Evolutionary conservation across 2,888 invertebrate species (phyloP).

Genomic region (Acleris laterana): DNA sequence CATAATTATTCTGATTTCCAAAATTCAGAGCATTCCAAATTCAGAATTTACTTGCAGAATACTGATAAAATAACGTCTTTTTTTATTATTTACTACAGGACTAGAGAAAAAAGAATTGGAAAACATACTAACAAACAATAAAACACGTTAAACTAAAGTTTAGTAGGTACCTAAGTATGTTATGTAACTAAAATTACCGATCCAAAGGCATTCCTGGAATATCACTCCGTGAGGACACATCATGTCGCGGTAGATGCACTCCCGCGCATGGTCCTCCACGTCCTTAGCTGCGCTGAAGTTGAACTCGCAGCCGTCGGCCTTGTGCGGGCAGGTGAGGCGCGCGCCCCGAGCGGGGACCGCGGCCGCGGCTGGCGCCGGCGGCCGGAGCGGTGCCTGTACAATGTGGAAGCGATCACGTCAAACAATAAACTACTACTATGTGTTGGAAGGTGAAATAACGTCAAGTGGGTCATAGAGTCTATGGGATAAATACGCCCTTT

Average conservation of each 20-base stretch:
- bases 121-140: not conserved
- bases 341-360: not conserved
- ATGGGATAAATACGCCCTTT: too few species aligned
- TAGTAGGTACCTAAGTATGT: not conserved
- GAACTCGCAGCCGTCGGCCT: not conserved
- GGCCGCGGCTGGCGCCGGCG: not conserved
- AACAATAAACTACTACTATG: too few species aligned
- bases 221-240: not conserved
- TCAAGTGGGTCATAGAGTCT: too few species aligned
- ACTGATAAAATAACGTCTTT: too few species aligned
- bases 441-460: too few species aligned
- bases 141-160: not conserved
- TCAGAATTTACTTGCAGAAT: too few species aligned
- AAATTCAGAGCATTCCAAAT: too few species aligned
- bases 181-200: not conserved
- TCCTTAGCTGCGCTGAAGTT: not conserved
- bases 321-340: not conserved
- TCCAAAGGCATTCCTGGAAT: not conserved
- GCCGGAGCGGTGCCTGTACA: conserved; percentile 38
- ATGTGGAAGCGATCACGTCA: too few species aligned
- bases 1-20: too few species aligned
- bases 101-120: not conserved
- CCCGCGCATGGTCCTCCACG: not conserved
- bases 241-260: conserved; percentile 1
- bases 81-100: too few species aligned